A percentile compares a stretch with the other conserved stretches of the same genome.
Evolutionary conservation across 2,797 vertebrate species (phyloP).

Genomic region (Pangasius mekongensis): DNA sequence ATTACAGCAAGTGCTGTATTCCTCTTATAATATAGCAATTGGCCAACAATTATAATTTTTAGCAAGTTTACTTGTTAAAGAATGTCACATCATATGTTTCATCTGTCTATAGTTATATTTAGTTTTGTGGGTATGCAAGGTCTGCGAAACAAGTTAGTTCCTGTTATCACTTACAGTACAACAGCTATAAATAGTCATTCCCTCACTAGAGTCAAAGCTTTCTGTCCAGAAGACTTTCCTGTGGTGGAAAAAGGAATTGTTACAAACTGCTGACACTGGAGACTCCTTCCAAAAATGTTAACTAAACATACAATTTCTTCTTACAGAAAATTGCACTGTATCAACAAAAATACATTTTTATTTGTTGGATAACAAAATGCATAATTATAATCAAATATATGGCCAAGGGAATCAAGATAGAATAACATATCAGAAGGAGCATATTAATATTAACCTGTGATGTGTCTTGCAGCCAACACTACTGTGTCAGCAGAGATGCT

Average conservation of each 20-base stretch:
- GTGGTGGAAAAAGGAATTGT: background rate
- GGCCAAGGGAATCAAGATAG: background rate
- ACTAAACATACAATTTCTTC: background rate
- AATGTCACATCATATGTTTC: background rate
- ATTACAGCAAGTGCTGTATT: background rate
- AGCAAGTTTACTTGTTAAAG: background rate
- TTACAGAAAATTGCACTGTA: background rate
- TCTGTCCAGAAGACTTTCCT: background rate
- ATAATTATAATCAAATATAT: background rate
- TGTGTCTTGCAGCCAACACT: background rate
- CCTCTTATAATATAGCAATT: background rate
- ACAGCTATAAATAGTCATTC: background rate
- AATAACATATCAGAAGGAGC: background rate
- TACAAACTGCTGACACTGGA: background rate
- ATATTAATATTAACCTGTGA: background rate
- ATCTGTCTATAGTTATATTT: background rate
- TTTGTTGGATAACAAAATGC: background rate
- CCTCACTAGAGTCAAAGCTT: background rate
- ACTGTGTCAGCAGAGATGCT: background rate
- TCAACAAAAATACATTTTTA: background rate
- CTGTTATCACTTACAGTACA: background rate
- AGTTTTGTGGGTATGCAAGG: background rate
- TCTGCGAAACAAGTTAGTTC: background rate
- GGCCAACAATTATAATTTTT: background rate
- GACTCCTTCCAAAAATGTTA: background rate